A percentile compares a stretch with the other conserved stretches of the same genome.
Evolutionary conservation across 2,888 invertebrate species (phyloP).

Genomic region (Leptinotarsa peninsularis): DNA sequence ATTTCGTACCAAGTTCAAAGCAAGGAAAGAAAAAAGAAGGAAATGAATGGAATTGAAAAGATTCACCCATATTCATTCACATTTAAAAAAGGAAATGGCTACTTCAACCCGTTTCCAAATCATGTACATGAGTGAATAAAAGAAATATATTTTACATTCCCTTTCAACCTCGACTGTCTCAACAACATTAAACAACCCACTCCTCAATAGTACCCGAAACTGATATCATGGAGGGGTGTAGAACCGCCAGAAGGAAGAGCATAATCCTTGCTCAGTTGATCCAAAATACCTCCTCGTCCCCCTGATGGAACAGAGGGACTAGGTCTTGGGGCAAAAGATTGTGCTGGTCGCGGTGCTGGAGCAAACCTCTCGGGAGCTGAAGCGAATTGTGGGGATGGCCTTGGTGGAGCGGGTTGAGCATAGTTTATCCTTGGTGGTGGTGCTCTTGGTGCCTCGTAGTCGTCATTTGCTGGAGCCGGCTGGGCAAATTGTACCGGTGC

Average conservation of each 20-base stretch:
- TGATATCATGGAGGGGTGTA: conserved; percentile 82
- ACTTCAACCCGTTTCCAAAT: too few species aligned
- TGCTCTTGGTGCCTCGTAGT: conserved; percentile 54
- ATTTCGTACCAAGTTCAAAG: too few species aligned
- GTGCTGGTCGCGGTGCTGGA: conserved; percentile 54
- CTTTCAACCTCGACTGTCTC: conserved; percentile 7
- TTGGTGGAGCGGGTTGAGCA: conserved; percentile 53
- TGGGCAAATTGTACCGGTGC: conserved; percentile 58
- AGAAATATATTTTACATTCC: not conserved
- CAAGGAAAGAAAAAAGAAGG: too few species aligned
- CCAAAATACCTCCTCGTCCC: conserved; percentile 70
- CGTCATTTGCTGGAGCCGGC: conserved; percentile 58
- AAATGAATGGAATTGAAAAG: too few species aligned
- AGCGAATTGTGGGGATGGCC: conserved; percentile 55
- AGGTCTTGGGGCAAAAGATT: conserved; percentile 42
- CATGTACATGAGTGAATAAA: too few species aligned
- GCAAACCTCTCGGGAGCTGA: conserved; percentile 56
- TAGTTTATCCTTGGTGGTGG: conserved; percentile 56
- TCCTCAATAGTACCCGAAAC: conserved; percentile 81
- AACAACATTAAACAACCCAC: conserved; percentile 12
- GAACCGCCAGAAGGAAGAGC: conserved; percentile 79
- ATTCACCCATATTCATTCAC: too few species aligned
- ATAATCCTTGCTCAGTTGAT: conserved; percentile 85
- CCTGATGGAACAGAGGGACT: conserved; percentile 50
- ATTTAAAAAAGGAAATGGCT: too few species aligned